Conservation (phyloP, 2,888 invertebrate genomes). For the Cataglyphis livida region DNA sequence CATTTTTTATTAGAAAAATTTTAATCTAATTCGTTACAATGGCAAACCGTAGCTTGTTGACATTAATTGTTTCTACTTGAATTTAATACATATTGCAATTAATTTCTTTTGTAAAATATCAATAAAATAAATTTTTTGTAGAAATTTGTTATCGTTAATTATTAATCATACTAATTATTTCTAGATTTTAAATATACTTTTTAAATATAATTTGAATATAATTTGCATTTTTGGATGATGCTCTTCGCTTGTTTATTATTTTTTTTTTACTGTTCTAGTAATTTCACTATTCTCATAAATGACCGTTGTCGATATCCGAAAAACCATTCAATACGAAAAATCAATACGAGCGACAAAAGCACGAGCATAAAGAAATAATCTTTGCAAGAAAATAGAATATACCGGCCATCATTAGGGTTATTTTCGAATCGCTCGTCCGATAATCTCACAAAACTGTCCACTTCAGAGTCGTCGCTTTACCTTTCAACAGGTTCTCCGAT, state of each 20-base stretch:
- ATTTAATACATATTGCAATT: not conserved
- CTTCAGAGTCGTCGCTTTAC: constrained; percentile 58
- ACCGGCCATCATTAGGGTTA: constrained; percentile 58
- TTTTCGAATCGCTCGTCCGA: constrained; percentile 65
- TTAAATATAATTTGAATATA: not conserved
- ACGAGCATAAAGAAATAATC: constrained; percentile 53
- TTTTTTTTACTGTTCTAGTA: not conserved
- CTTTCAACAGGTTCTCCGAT: constrained; percentile 73
- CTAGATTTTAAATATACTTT: not conserved
- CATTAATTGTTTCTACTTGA: not conserved
- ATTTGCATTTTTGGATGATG: not conserved
- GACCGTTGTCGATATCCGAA: not conserved
- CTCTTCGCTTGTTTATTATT: not conserved
- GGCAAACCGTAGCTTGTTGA: not conserved
- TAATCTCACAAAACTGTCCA: constrained; percentile 71
- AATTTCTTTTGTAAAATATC: not conserved
- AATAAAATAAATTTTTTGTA: not conserved
- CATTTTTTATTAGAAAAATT: not conserved
- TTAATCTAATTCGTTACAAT: not conserved
- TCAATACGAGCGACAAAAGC: not conserved
- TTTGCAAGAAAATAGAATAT: constrained; percentile 49
- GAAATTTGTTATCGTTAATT: not conserved
- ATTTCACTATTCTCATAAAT: too few species aligned
- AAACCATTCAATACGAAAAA: not conserved
- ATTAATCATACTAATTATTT: not conserved